Evolutionary conservation across 2,113 vertebrate species (phyloP).

Genomic region (Alces alces): DNA sequence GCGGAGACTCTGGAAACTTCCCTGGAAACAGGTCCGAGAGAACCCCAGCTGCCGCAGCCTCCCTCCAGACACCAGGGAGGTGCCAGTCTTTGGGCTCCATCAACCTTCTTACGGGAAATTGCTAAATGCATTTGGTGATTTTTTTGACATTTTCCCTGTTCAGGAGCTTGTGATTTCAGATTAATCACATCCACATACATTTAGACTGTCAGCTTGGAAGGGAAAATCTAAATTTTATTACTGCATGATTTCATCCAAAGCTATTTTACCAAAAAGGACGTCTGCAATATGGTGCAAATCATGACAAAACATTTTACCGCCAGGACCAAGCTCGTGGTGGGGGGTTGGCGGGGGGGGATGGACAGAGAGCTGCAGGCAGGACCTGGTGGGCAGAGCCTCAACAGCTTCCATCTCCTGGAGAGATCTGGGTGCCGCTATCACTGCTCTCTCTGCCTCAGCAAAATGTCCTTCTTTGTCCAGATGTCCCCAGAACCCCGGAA

Average conservation of each 20-base stretch:
- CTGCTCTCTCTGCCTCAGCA: neutral
- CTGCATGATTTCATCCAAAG: slow-evolving; percentile 15
- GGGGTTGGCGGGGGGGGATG: accelerated
- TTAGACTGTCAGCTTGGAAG: neutral
- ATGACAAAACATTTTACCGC: neutral
- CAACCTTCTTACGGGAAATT: neutral
- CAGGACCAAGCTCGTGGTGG: neutral
- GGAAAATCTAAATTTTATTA: slow-evolving; percentile 25
- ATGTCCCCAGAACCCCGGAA: accelerated
- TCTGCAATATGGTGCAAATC: neutral
- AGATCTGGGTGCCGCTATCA: accelerated
- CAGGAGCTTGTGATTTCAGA: neutral
- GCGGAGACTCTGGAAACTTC: accelerated
- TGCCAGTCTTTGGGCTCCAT: neutral
- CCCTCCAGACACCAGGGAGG: neutral
- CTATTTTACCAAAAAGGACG: neutral
- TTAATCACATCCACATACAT: neutral
- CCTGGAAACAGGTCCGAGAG: neutral
- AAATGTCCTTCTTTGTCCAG: neutral
- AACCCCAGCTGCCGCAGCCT: accelerated
- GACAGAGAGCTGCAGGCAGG: neutral
- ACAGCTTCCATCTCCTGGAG: accelerated
- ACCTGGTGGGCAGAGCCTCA: accelerated
- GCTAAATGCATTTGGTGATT: neutral
- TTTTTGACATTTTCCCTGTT: neutral